phyloP scores from a whole-genome alignment of 2,888 invertebrate genomes.

The Aleiodes testaceus region DNA sequence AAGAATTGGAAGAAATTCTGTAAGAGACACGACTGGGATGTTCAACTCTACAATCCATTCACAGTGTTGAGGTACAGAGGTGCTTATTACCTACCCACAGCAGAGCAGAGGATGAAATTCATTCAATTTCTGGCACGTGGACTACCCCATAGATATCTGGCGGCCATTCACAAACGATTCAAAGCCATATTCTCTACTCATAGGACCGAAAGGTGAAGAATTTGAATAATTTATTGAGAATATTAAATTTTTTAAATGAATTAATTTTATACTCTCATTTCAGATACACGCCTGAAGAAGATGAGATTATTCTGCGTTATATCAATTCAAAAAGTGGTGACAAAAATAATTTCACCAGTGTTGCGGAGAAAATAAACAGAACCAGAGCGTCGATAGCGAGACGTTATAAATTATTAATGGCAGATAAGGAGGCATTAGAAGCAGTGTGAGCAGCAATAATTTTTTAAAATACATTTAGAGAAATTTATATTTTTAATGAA shows the following conservation, averaged over 20 bases:
- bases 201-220: constrained; percentile 51
- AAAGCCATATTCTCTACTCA: constrained; percentile 54
- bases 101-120: constrained; percentile 60
- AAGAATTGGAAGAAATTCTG: constrained; percentile 62
- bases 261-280: constrained; percentile 13
- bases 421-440: not conserved
- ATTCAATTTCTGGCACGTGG: constrained; percentile 66
- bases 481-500: not conserved
- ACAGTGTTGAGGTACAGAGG: constrained; percentile 53
- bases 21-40: constrained; percentile 63
- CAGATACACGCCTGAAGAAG: constrained; percentile 62
- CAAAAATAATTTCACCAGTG: constrained; percentile 56
- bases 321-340: constrained; percentile 54
- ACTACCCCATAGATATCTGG: constrained; percentile 63
- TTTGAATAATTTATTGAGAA: not conserved
- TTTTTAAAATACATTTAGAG: not conserved
- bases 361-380: constrained; percentile 64
- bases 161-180: constrained; percentile 67
- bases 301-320: constrained; percentile 59
- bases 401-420: constrained; percentile 58
- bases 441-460: not conserved
- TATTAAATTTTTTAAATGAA: not conserved
- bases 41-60: constrained; percentile 56
- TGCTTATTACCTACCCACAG: constrained; percentile 50
- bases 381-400: constrained; percentile 67